A percentile compares a stretch with the other conserved stretches of the same genome.
Evolutionary conservation across 1,140 invertebrate species (phyloP).

Genomic region (Brachionus asplanchnoidis): DNA sequence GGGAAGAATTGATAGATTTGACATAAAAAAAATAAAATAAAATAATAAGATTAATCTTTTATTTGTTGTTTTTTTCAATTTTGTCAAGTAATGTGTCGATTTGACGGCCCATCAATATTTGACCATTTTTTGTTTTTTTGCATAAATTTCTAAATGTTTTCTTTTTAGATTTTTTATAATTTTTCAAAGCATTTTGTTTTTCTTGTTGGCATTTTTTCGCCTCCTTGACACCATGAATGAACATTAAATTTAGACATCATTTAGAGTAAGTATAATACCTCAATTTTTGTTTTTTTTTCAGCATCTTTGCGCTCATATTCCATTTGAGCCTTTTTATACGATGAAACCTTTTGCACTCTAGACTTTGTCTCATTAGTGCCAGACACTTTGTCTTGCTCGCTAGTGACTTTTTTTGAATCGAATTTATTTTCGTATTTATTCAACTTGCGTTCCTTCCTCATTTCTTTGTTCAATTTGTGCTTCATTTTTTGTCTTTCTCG

Average conservation of each 20-base stretch:
- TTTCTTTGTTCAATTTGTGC: slow-evolving; percentile 8
- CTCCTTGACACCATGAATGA: not conserved
- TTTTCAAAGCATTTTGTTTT: slow-evolving; percentile 22
- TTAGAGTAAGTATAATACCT: not conserved
- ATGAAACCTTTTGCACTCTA: not conserved
- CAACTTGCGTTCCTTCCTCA: slow-evolving; percentile 14
- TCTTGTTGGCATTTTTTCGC: not conserved
- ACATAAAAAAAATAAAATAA: not conserved
- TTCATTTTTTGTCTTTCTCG: not conserved
- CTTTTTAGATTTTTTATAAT: slow-evolving; percentile 41
- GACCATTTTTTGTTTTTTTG: slow-evolving; percentile 7
- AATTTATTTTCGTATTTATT: not conserved
- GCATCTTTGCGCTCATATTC: slow-evolving; percentile 2
- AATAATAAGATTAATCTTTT: not conserved
- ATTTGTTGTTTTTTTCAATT: slow-evolving; percentile 35
- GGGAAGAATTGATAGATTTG: not conserved
- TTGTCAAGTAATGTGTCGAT: slow-evolving; percentile 8
- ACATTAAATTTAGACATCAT: not conserved
- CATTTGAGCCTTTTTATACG: slow-evolving; percentile 22
- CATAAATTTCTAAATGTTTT: slow-evolving; percentile 19
- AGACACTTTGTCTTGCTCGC: not conserved
- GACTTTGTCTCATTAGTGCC: not conserved
- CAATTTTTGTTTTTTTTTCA: not conserved
- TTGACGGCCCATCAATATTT: slow-evolving; percentile 28
- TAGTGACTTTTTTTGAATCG: not conserved